Base-by-base conservation (phyloP, 2,797 vertebrate species). In the Aeoliscus strigatus region DNA sequence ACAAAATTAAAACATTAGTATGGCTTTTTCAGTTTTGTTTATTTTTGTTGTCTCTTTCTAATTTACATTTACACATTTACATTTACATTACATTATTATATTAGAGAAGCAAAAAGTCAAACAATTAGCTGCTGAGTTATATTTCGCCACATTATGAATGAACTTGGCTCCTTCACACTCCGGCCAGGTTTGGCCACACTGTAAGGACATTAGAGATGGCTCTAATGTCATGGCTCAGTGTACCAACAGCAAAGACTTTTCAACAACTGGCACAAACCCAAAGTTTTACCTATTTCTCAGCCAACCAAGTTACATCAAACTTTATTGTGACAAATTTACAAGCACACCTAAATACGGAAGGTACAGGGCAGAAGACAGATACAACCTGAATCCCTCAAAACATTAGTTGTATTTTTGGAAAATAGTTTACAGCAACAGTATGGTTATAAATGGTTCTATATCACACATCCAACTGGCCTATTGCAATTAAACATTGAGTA, bases 241-340 rank as follows among this genome's bases (percentile, higher is more conserved):
- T 53, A 70, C 72, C 74, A 80, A 52, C 6, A 51, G 56, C 73
- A 68, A 75, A 44, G 61, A 42, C 56, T 25, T 26, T 34, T 24
- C 49, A 66, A 61, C 68, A 70, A 65, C 44, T 10, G 39, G 53
- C 51, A 30, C 56, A 64, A 60, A 48, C 76, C 44, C 65, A 68
- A 74, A 66, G 65, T 73, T 72, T 53, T 29, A 42, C 25, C 56
- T 45, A 28, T 46, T 31, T 35, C 33, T 15, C 32, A 59, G 70
- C 77, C 77, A 77, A 54, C 39, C 51, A 67, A 75, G 45, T 67
- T 50, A 47, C 31, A 29, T 49, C 42, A 55, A 77, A 81, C 71
- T 79, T 75, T 61, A 29, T n/a, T 24, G 25, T 60, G 56, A 43
- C 63, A 71, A 42, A 39, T 39, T 35, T 30, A 50, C 37, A 63